These are phyloP conservation scores for Leucoraja ocellata DNA, from an alignment of 2,797 vertebrate species.

Conservation along the genomic window DNA sequence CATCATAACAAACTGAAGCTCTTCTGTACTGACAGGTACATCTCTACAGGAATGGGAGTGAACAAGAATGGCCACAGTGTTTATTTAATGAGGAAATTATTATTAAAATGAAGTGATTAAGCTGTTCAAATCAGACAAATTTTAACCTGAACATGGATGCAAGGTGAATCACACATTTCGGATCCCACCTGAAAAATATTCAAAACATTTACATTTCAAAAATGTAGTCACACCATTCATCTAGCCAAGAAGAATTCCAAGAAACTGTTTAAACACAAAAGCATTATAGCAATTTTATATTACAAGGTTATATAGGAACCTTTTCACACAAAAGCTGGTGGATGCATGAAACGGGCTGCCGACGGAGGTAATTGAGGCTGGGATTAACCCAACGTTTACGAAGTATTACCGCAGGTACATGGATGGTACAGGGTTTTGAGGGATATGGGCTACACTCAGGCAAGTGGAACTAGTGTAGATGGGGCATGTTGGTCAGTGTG, in stretches of 20 bases:
- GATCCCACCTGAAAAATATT: conserved; percentile 73
- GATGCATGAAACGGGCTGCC: too few relatives aligned
- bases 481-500: too few relatives aligned
- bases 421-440: too few relatives aligned
- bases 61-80: not conserved
- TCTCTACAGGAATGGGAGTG: conserved; percentile 62
- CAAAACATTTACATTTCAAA: not conserved
- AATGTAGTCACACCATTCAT: not conserved
- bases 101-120: not conserved
- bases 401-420: too few relatives aligned
- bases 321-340: too few relatives aligned
- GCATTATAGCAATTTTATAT: not conserved
- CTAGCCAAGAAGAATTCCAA: not conserved
- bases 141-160: conserved; percentile 92
- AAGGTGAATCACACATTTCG: conserved; percentile 74
- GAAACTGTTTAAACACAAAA: not conserved
- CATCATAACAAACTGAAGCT: conserved; percentile 79
- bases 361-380: too few relatives aligned
- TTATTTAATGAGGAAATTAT: not conserved
- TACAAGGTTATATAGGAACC: too few relatives aligned
- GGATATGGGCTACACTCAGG: too few relatives aligned
- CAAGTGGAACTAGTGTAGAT: too few relatives aligned
- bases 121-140: not conserved
- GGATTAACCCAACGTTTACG: too few relatives aligned
- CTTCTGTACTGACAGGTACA: conserved; percentile 76